These are phyloP conservation scores for Pemphredon lugubris DNA, from an alignment of 2,888 invertebrate genomes.

Conservation along the genomic window DNA sequence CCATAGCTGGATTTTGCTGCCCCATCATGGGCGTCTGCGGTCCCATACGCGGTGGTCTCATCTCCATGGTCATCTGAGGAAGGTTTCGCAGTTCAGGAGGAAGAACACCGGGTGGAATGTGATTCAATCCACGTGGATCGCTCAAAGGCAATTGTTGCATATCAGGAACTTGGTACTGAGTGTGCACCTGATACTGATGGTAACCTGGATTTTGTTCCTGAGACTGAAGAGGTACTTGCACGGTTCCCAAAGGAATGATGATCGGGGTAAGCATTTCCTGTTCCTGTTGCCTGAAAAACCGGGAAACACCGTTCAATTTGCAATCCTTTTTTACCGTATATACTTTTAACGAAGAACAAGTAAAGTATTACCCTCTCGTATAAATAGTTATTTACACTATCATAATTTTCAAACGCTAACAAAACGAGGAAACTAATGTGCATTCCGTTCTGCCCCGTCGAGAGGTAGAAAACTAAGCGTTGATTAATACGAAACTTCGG, in stretches of 20 bases:
- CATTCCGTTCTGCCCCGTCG: too few relatives aligned
- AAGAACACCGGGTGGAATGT: slow-evolving; percentile 70
- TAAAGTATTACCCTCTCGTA: too few relatives aligned
- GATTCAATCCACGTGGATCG: slow-evolving; percentile 73
- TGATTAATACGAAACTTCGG: too few relatives aligned
- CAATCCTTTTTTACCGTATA: background rate
- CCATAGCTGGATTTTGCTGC: slow-evolving; percentile 46
- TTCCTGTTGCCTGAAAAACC: slow-evolving; percentile 70
- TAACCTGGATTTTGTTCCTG: slow-evolving; percentile 71
- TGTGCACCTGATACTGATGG: slow-evolving; percentile 75
- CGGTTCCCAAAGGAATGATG: slow-evolving; percentile 76
- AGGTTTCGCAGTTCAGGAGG: slow-evolving; percentile 72
- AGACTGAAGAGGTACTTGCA: slow-evolving; percentile 74
- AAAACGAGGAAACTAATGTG: too few relatives aligned
- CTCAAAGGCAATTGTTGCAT: slow-evolving; percentile 74
- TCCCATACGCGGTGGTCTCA: slow-evolving; percentile 73
- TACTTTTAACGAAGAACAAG: background rate
- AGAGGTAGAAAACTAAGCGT: too few relatives aligned
- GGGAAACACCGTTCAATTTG: background rate
- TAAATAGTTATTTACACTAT: too few relatives aligned
- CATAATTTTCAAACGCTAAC: too few relatives aligned
- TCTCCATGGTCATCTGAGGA: slow-evolving; percentile 74
- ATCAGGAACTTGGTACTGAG: slow-evolving; percentile 76
- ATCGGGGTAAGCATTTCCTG: slow-evolving; percentile 78
- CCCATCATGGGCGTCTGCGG: slow-evolving; percentile 61